phyloP scores from a whole-genome alignment of 2,113 vertebrate species.

The Natator depressus region DNA sequence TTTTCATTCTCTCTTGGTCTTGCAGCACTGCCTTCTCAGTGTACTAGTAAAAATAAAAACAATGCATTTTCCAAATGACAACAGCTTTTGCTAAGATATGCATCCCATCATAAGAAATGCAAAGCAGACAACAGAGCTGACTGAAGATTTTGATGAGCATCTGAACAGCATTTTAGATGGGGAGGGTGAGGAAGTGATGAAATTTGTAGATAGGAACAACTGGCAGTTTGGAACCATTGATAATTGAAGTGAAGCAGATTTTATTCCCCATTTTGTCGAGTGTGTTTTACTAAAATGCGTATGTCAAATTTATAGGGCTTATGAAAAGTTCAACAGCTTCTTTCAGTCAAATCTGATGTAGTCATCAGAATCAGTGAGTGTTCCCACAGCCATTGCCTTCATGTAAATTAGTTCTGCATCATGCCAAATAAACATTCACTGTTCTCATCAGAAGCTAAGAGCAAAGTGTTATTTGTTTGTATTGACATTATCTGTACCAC shows the following conservation, averaged over 20 bases:
- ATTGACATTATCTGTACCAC: background rate
- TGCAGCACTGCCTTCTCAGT: conserved; percentile 18
- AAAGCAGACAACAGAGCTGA: conserved; percentile 14
- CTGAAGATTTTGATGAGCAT: conserved; percentile 36
- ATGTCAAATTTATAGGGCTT: conserved; percentile 47
- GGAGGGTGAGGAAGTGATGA: background rate
- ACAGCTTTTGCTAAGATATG: conserved; percentile 23
- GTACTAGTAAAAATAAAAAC: conserved; percentile 42
- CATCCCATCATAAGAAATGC: conserved; percentile 42
- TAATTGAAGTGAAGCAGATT: conserved; percentile 18
- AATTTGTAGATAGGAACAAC: background rate
- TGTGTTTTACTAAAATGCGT: conserved; percentile 32
- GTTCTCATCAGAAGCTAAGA: background rate
- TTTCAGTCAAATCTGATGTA: background rate
- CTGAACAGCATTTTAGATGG: conserved; percentile 14
- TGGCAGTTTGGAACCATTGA: conserved; percentile 8
- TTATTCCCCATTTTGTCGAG: background rate
- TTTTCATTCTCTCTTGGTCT: background rate
- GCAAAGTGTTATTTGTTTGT: background rate
- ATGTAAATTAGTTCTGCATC: conserved; percentile 37
- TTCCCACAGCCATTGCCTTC: background rate
- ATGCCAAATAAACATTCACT: background rate
- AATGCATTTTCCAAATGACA: conserved; percentile 49
- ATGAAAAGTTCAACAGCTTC: conserved; percentile 59
- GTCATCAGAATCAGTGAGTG: background rate